Evolutionary conservation across 2,888 invertebrate species (phyloP), one percentile per base, ranked within the genome.

Genomic region (Notodonta dromedarius): DNA sequence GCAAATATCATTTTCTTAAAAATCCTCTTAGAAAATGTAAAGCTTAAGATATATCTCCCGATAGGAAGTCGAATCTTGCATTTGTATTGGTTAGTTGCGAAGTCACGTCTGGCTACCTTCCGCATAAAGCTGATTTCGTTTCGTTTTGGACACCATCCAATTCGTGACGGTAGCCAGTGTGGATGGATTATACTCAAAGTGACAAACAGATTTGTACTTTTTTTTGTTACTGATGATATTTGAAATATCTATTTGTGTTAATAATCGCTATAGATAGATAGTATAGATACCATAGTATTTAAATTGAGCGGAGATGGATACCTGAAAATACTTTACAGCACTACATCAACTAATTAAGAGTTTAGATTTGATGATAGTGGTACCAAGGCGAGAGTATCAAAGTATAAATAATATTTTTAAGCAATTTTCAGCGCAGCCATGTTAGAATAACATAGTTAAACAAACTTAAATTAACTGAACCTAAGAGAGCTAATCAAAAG

Each of bases 91-190:
- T 12, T 14, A 14, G 39, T n/a, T 54, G 39, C 54, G 39, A 54
- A 56, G 56, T 56, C 56, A 56, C 56, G 56, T 56, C 24, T 24
- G 54, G 54, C 7, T 54, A 54, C 44, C 56, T 56, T 14, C 9
- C 24, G 42, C 44, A 54, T 44, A 44, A 56, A 56, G 24, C 44
- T 24, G 44, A 44, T 42, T 56, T 42, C 24, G 56, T 56, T 56
- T 56, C 44, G 24, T 56, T 16, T 56, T 56, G 56, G 56, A 56
- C 24, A 13, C 42, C 24, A 24, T 56, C 56, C 56, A 56, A 56
- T 16, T 44, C 56, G 24, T 56, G 56, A 56, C 24, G 16, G 5
- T 13, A 56, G 44, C 16, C 40, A 7, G 39, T 2, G 16, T 1
- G 16, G 44, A 44, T 12, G 16, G 56, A 44, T 44, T 24, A 56